Evolutionary conservation across 2,797 vertebrate genomes (phyloP), one percentile per base, ranked within the genome.

Genomic region (Microctenopoma steveboyesi): DNA sequence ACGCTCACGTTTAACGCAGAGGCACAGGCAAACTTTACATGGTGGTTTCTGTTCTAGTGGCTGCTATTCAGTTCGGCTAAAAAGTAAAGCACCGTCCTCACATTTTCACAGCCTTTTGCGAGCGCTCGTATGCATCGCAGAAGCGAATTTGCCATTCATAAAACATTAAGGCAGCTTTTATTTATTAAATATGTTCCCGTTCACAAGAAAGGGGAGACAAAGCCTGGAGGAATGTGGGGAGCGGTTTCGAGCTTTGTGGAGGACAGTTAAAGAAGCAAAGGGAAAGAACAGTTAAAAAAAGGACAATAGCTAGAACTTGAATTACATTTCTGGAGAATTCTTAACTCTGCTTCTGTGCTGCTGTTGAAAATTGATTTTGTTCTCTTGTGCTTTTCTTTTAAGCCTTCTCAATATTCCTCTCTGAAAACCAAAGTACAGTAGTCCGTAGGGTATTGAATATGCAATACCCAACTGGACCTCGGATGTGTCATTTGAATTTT

Each of bases 101-200:
- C 55, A 46, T 50, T 73, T 64, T 54, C 54, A 79, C 69, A 18
- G 18, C 18, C 18, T 18, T 18, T 18, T 18, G 61, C 3, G 2
- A 37, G 56, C 58, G 43, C 37, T 47, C 5, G 3, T n/a, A 39
- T 9, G 40, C 58, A 30, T n/a, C 7, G 46, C 61, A 10, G 16
- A 70, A 75, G 74, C 14, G 67, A 71, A 74, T 2, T 27, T 61
- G 8, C 55, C 84, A 87, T 87, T 89, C 83, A 91, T 92, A 79
- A 94, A 91, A 93, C 85, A 92, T 92, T 73, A 79, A 79, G 76
- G 81, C 71, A 11, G 84, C 79, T 91, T 91, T 85, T 83, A 87
- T 88, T 87, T 80, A 92, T 89, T 88, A 42, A 91, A 79, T 61
- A 63, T 13, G 28, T 77, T 81, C 52, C 53, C 49, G 73, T 79